phyloP scores from a whole-genome alignment of 1,140 invertebrate species.

The Eurytemora carolleeae region DNA sequence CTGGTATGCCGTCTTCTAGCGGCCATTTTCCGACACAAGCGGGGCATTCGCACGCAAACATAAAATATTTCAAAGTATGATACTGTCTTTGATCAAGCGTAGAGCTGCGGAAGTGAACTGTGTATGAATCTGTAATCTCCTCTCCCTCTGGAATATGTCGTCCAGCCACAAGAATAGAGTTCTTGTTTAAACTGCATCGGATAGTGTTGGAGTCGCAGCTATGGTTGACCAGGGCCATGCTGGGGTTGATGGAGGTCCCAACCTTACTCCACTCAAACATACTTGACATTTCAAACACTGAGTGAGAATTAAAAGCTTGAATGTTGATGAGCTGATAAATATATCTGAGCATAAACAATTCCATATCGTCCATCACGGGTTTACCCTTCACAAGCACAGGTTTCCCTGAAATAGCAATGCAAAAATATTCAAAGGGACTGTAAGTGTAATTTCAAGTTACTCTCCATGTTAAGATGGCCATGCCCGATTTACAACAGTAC shows the following conservation, averaged over 20 bases:
- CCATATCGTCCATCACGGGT: too few species aligned
- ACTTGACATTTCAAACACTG: not conserved
- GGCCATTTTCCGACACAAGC: not conserved
- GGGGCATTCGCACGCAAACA: not conserved
- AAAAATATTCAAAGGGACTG: too few species aligned
- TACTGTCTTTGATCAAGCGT: not conserved
- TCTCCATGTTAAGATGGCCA: too few species aligned
- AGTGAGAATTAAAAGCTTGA: not conserved
- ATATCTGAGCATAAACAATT: not conserved
- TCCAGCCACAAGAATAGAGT: not conserved
- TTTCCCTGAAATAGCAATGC: too few species aligned
- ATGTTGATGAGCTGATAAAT: not conserved
- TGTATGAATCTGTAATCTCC: not conserved
- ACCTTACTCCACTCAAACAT: not conserved
- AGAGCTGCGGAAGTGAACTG: not conserved
- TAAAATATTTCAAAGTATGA: not conserved
- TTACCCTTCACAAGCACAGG: too few species aligned
- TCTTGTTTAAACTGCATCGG: not conserved
- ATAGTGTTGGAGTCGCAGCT: constrained; percentile 11
- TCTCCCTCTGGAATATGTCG: not conserved
- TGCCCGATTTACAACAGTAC: too few species aligned
- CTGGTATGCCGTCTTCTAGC: not conserved
- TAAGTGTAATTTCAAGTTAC: too few species aligned
- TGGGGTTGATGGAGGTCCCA: constrained; percentile 7
- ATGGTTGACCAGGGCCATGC: constrained; percentile 9